These are phyloP conservation scores for Aegithalos caudatus DNA, from an alignment of 2,113 vertebrate species.

Conservation along the genomic window DNA sequence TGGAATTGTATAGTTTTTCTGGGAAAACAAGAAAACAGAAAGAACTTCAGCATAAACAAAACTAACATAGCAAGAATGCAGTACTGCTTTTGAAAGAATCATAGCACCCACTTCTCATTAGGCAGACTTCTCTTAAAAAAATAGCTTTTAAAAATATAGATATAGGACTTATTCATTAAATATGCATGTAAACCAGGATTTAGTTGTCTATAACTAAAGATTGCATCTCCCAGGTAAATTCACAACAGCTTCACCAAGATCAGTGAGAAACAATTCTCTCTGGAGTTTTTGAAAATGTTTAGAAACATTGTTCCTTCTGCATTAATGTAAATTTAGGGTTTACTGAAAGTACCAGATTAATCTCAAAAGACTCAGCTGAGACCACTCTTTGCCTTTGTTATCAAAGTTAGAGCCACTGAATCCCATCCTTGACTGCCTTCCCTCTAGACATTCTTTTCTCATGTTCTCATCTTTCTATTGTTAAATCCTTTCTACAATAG, in stretches of 20 bases:
- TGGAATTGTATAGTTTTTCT: slow-evolving; percentile 97
- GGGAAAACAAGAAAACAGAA: slow-evolving; percentile 36
- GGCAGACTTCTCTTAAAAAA: neutral
- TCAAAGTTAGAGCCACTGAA: slow-evolving; percentile 49
- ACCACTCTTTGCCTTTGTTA: slow-evolving; percentile 25
- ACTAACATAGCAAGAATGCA: neutral
- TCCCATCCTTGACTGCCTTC: slow-evolving; percentile 51
- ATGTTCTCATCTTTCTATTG: slow-evolving; percentile 63
- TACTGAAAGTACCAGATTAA: neutral
- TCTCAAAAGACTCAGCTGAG: neutral
- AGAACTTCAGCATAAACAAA: slow-evolving; percentile 2
- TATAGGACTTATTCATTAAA: neutral
- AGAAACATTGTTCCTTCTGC: neutral
- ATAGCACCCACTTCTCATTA: neutral
- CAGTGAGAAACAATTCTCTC: neutral
- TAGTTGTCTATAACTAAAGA: neutral
- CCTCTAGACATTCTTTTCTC: slow-evolving; percentile 54
- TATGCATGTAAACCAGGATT: neutral
- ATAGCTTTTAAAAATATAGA: neutral
- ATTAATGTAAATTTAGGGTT: neutral
- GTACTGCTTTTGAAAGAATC: neutral
- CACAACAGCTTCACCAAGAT: neutral
- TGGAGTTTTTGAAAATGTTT: neutral
- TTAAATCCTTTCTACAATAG: slow-evolving; percentile 49
- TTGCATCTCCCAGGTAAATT: neutral